Conservation (phyloP, 2,888 invertebrate species). For the Ophion costatus region DNA sequence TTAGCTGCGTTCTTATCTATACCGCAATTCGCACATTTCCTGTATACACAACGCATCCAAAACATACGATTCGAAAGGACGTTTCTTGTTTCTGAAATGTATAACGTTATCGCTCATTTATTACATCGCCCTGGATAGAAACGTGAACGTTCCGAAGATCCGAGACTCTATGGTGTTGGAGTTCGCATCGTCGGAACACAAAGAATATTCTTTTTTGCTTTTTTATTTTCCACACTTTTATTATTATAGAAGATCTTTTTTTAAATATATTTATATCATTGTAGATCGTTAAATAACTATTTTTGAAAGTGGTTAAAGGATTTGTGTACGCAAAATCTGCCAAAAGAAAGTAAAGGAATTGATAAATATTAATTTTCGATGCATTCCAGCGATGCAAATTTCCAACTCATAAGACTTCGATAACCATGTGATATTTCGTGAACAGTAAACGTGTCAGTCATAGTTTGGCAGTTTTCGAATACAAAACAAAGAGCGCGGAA, state of each 20-base stretch:
- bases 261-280: no score
- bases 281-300: no score
- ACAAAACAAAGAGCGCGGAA: conserved; percentile 33
- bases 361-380: no score
- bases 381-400: no score
- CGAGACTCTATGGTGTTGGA: not conserved
- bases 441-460: not conserved
- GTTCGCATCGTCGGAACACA: no score
- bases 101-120: not conserved
- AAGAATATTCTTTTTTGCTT: no score
- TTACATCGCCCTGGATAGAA: not conserved
- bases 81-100: not conserved
- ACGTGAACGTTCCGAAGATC: not conserved
- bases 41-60: not conserved
- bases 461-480: not conserved
- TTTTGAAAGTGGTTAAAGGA: no score
- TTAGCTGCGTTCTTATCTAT: conserved; percentile 17
- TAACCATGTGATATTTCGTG: not conserved
- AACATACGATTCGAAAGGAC: not conserved
- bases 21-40: conserved; percentile 11
- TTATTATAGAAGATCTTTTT: no score
- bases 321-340: no score
- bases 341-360: no score
- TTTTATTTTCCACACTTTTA: no score
- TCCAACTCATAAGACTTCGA: not conserved